Base-by-base conservation (phyloP, 2,888 invertebrate genomes). In the Anthoptus insignis region DNA sequence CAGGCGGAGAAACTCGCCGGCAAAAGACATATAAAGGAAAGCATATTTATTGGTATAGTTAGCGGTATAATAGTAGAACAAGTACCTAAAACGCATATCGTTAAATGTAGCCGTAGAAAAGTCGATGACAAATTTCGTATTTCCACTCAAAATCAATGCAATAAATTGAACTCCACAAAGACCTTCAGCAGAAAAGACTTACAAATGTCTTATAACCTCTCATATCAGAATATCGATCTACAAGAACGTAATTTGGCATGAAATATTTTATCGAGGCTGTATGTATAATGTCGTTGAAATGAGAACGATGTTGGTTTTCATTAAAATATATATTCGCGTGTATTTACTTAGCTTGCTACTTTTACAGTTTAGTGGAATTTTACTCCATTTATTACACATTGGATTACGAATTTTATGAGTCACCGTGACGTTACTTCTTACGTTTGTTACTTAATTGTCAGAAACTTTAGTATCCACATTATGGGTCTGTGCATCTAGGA, bases 41-140 rank as follows among this genome's bases (percentile, higher is more conserved):
- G n/a, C n/a, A n/a, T n/a, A n/a, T n/a, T n/a, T n/a, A n/a, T n/a
- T n/a, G n/a, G n/a, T n/a, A n/a, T n/a, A n/a, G n/a, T n/a, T n/a
- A n/a, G n/a, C 0, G 2, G 34, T 8, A 11, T 13, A 34, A 5
- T 16, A 1, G 54, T 61, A 19, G 34, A 59, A 59, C 61, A 70
- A 61, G 71, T 70, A 67, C 67, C 53, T 65, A 71, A 70, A 77
- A 74, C 73, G 75, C 67, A 73, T 73, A 67, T 73, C 47, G 54
- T 73, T 75, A 70, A 74, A 73, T 80, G 75, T 74, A 72, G 71
- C 71, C 74, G 74, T 74, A 70, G 50, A 75, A 73, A 73, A 71
- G 70, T 71, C 71, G 70, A 70, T 70, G 70, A 70, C 72, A 63
- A 67, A 61, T 75, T 65, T 73, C 73, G 60, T 14, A 34, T 54